These are phyloP conservation scores for Trissolcus basalis DNA, from an alignment of 1,140 invertebrate genomes.

Conservation along the genomic window DNA sequence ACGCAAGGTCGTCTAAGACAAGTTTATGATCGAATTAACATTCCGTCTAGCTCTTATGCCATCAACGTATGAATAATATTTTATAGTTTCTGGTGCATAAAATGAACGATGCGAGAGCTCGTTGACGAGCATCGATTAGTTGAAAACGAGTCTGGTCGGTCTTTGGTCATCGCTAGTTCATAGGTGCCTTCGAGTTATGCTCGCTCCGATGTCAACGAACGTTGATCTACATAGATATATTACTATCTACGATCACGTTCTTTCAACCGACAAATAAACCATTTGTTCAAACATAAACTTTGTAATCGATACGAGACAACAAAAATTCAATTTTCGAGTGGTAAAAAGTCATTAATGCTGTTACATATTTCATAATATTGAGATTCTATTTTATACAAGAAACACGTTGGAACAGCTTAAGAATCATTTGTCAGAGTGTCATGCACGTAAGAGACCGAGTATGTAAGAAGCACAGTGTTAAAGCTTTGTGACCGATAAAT, in stretches of 20 bases:
- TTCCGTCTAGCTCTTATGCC: conserved; percentile 48
- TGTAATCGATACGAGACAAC: too few relatives aligned
- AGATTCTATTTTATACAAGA: conserved; percentile 34
- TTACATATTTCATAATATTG: conserved; percentile 28
- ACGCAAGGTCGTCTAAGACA: conserved; percentile 59
- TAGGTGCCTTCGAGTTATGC: conserved; percentile 41
- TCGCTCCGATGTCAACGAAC: conserved; percentile 49
- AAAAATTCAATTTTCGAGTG: too few relatives aligned
- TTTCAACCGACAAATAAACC: too few relatives aligned
- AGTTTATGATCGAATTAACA: conserved; percentile 61
- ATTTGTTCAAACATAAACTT: too few relatives aligned
- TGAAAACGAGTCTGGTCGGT: conserved; percentile 59
- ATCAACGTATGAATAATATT: conserved; percentile 49
- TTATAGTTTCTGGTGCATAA: conserved; percentile 57
- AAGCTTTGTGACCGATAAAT: conserved; percentile 45
- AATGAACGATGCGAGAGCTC: conserved; percentile 44
- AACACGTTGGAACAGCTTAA: not conserved
- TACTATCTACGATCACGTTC: too few relatives aligned
- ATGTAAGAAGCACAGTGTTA: conserved; percentile 30
- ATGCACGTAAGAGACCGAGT: conserved; percentile 12
- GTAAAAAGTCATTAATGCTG: too few relatives aligned
- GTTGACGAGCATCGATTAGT: conserved; percentile 55
- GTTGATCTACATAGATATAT: conserved; percentile 43
- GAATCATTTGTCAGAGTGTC: conserved; percentile 29
- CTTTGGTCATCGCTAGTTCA: conserved; percentile 52